Conservation (phyloP, 1,140 invertebrate species). For the Brachionus asplanchnoidis region DNA sequence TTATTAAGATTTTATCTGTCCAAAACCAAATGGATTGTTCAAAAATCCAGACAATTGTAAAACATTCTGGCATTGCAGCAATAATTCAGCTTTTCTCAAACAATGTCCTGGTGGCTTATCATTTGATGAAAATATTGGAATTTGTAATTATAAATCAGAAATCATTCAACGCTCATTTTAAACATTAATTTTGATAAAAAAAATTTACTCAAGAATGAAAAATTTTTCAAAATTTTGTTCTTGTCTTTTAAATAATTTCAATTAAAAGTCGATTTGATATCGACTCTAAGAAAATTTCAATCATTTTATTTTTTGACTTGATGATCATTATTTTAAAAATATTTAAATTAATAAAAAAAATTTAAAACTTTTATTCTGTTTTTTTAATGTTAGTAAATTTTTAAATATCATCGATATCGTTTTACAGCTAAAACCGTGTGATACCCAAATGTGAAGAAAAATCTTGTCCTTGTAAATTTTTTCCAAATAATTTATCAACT, state of each 20-base stretch:
- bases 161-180: neutral
- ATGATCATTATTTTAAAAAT: neutral
- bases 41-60: neutral
- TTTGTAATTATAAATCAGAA: neutral
- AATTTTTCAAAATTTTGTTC: neutral
- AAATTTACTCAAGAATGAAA: neutral
- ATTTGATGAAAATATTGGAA: neutral
- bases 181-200: neutral
- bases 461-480: too few species aligned
- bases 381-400: too few species aligned
- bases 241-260: neutral
- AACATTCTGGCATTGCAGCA: neutral
- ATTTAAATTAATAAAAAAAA: too few species aligned
- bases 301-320: neutral
- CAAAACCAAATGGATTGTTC: neutral
- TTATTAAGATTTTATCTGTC: neutral
- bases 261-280: neutral
- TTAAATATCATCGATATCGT: too few species aligned
- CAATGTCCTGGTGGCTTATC: neutral
- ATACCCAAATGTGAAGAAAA: too few species aligned
- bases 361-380: too few species aligned
- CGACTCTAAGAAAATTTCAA: neutral
- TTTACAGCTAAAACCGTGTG: too few species aligned
- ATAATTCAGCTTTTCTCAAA: neutral
- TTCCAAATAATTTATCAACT: too few species aligned